Base-by-base conservation (phyloP, 2,888 invertebrate genomes). In the Tiphia femorata region DNA sequence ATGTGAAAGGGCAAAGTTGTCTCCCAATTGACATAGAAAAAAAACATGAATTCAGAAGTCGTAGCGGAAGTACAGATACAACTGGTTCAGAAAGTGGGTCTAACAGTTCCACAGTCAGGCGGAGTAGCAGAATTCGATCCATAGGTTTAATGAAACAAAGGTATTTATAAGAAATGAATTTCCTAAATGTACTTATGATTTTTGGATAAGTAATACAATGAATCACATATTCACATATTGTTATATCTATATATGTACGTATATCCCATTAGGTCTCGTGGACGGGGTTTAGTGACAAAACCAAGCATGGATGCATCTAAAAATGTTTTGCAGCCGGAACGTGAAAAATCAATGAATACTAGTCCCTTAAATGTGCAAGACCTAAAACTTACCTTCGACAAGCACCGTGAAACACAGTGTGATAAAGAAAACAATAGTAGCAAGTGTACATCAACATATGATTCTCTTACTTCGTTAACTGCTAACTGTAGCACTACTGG, bases 91-190 rank as follows among this genome's bases (percentile, higher is more conserved):
- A 84, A 55, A 82, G 80, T 56, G 81, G 84, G n/a, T 84, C 84
- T 2, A 82, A 80, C 27, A 81, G 77, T 55, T 83, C 83, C 14
- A 79, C 76, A 10, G 90, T 92, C 0, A 84, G 93, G 16, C 86
- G 93, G 41, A 93, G 93, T 4, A 92, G 87, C 78, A 87, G 93
- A 58, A 92, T 93, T 55, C 91, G 92, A 77, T 90, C 91, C 33
- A 93, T 92, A 57, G 91, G 90, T 58, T 87, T 88, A 59, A 79
- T 89, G 78, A 91, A 90, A 76, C 90, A 88, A 72, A 88, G 89
- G 80, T 88, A 71, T n/a, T 33, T 33, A 33, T n/a, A 41, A 50
- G 25, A 46, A 27, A 23, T 38, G 5, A 38, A 38, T 33, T 17
- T 19, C 35, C 2, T 16, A 43, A 38, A 23, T 21, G 29, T 21